A percentile compares a stretch with the other conserved stretches of the same genome.
phyloP scores from a whole-genome alignment of 1,140 invertebrate genomes.

The Drosophila orosa region DNA sequence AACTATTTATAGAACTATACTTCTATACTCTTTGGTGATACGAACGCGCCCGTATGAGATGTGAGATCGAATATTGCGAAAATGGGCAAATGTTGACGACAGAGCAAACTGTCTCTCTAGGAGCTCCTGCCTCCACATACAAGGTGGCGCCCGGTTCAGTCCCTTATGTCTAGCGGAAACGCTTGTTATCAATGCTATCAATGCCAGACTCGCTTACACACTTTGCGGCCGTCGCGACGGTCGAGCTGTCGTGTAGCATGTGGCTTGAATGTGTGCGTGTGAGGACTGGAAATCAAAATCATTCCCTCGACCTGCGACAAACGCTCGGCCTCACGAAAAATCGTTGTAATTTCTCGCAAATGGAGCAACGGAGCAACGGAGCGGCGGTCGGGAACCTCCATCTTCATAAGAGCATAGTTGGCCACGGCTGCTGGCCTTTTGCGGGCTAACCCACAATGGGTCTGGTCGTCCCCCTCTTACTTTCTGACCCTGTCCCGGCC shows the following conservation, averaged over 20 bases:
- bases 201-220: constrained; percentile 45
- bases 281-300: constrained; percentile 27
- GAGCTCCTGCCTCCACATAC: neutral
- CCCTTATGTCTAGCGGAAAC: constrained; percentile 1
- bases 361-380: constrained; percentile 34
- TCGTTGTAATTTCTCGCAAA: constrained; percentile 69
- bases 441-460: constrained; percentile 45
- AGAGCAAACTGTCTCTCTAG: neutral
- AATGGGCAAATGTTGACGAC: neutral
- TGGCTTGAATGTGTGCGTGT: constrained; percentile 36
- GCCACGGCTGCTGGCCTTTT: constrained; percentile 23
- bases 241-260: constrained; percentile 44
- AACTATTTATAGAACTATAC: no score
- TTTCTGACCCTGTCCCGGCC: constrained; percentile 18
- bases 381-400: constrained; percentile 35
- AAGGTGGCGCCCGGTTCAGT: neutral
- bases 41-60: no score
- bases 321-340: constrained; percentile 59
- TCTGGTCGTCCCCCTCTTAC: neutral
- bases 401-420: constrained; percentile 58
- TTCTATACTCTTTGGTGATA: no score
- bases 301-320: constrained; percentile 52
- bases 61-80: neutral
- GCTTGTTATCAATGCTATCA: constrained; percentile 38
- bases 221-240: constrained; percentile 26